Conservation (phyloP, 2,113 vertebrate species). For the Xenopus tropicalis region DNA sequence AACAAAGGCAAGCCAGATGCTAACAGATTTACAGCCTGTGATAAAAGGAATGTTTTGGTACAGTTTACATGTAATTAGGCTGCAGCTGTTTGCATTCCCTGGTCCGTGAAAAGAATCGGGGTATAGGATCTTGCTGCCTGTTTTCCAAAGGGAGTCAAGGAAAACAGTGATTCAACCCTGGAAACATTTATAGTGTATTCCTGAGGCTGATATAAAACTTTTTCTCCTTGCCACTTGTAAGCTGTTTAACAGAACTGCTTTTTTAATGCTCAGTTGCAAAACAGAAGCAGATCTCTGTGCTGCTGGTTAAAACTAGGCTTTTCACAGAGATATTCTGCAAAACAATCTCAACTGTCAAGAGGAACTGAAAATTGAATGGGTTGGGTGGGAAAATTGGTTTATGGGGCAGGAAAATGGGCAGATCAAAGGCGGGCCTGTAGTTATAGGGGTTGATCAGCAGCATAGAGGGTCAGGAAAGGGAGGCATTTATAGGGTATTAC, state of each 20-base stretch:
- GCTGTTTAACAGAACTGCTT: constrained; percentile 38
- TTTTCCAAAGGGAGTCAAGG: constrained; percentile 69
- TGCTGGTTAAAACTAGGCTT: neutral
- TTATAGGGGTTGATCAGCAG: too few relatives aligned
- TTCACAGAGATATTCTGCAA: neutral
- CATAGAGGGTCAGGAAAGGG: too few relatives aligned
- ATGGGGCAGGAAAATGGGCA: too few relatives aligned
- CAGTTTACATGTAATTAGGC: constrained; percentile 87
- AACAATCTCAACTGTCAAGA: too few relatives aligned
- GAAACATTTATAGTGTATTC: constrained; percentile 65
- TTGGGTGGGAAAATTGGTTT: too few relatives aligned
- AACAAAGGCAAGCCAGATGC: constrained; percentile 77
- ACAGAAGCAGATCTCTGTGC: neutral
- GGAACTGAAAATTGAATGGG: neutral
- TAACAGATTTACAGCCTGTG: constrained; percentile 81
- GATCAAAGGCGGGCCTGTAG: too few relatives aligned
- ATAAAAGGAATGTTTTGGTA: constrained; percentile 82
- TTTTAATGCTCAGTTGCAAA: constrained; percentile 11
- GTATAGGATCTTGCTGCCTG: constrained; percentile 63
- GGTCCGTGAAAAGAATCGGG: constrained; percentile 68
- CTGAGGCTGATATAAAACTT: constrained; percentile 40
- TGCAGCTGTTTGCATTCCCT: constrained; percentile 78
- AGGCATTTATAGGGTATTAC: too few relatives aligned
- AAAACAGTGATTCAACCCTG: constrained; percentile 74
- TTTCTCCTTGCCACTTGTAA: constrained; percentile 50